Evolutionary conservation across 2,888 invertebrate genomes (phyloP).

Genomic region (Diloba caeruleocephala): DNA sequence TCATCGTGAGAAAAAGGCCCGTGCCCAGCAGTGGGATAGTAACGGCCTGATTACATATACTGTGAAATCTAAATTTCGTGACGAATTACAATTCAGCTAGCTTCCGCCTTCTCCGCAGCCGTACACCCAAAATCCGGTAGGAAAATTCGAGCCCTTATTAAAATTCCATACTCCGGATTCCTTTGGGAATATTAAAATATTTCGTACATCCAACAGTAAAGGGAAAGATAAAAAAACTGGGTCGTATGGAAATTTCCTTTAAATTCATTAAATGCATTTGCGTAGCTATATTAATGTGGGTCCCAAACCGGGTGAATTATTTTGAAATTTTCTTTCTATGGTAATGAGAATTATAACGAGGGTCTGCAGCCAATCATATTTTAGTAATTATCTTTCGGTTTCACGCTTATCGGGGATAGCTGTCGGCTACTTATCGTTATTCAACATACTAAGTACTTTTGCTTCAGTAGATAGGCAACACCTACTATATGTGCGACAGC

Average conservation of each 20-base stretch:
- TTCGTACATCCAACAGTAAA: conserved; percentile 27
- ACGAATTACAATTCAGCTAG: conserved; percentile 14
- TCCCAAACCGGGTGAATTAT: conserved; percentile 25
- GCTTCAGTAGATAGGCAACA: too few species aligned
- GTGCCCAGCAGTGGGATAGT: too few species aligned
- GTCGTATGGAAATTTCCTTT: conserved; percentile 46
- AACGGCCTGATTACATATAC: too few species aligned
- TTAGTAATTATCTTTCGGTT: conserved; percentile 34
- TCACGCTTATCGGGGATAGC: conserved; percentile 31
- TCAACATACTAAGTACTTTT: too few species aligned
- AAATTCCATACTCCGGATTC: conserved; percentile 52
- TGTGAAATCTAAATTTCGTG: conserved; percentile 2
- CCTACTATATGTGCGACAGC: too few species aligned
- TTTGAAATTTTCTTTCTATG: conserved; percentile 35
- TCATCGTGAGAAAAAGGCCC: too few species aligned
- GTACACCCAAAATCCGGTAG: conserved; percentile 10
- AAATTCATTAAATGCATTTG: conserved; percentile 45
- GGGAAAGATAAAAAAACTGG: conserved; percentile 29
- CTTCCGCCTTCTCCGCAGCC: background rate
- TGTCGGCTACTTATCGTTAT: conserved; percentile 33
- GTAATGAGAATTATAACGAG: conserved; percentile 29
- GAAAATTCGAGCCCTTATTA: conserved; percentile 53
- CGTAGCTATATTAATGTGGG: conserved; percentile 42
- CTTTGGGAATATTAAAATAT: conserved; percentile 55
- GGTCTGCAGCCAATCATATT: conserved; percentile 45